Evolutionary conservation across 1,140 invertebrate genomes (phyloP).

Genomic region (Ruditapes philippinarum): DNA sequence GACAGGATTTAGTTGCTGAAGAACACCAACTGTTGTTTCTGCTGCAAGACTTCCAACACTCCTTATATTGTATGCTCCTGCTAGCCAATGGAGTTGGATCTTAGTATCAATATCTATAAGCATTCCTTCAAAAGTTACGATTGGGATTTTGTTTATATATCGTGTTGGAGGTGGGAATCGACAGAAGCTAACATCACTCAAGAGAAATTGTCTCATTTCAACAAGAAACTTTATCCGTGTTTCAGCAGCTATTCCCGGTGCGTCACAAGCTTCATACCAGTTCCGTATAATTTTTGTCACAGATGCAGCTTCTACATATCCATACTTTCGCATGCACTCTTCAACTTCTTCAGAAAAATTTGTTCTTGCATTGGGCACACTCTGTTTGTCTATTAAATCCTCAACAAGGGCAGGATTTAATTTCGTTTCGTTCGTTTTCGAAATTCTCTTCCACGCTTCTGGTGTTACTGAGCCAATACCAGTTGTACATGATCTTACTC

Average conservation of each 20-base stretch:
- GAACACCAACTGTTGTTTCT: too few species aligned
- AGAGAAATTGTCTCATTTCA: background rate
- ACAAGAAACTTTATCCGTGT: background rate
- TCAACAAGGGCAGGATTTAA: slow-evolving; percentile 26
- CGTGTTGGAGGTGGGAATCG: too few species aligned
- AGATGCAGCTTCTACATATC: background rate
- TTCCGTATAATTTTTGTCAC: background rate
- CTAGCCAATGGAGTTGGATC: too few species aligned
- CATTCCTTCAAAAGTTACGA: too few species aligned
- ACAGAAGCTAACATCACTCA: background rate
- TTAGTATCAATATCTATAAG: too few species aligned
- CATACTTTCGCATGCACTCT: background rate
- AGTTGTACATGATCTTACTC: slow-evolving; percentile 22
- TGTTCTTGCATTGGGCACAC: background rate
- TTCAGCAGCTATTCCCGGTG: background rate
- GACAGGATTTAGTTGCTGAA: too few species aligned
- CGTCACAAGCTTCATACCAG: background rate
- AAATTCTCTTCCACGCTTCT: background rate
- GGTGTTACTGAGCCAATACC: background rate
- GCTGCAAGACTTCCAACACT: too few species aligned
- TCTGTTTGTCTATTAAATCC: background rate
- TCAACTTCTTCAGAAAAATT: background rate
- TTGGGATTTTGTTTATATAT: too few species aligned
- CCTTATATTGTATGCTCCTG: too few species aligned
- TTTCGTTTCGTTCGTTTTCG: background rate